phyloP scores from a whole-genome alignment of 2,113 vertebrate species.

The Delphinapterus leucas region DNA sequence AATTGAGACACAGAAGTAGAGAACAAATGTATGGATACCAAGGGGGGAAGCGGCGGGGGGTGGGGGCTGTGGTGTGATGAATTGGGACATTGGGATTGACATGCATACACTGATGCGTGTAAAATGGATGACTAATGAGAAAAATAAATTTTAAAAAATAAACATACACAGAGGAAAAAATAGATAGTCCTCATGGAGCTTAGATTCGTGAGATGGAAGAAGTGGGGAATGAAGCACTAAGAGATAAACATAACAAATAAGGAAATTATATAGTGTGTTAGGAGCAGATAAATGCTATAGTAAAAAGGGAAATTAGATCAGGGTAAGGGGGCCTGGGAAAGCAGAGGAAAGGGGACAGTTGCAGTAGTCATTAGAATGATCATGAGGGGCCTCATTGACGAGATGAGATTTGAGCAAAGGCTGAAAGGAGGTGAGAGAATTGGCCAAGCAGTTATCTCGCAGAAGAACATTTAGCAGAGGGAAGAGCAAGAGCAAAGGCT shows the following conservation, averaged over 20 bases:
- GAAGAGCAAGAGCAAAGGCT: not conserved
- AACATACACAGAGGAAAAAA: not conserved
- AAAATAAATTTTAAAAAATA: too few species aligned
- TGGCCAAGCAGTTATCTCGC: not conserved
- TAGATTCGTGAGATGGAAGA: not conserved
- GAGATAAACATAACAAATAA: not conserved
- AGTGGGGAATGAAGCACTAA: not conserved
- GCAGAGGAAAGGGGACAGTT: not conserved
- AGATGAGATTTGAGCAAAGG: not conserved
- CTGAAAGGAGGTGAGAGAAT: not conserved
- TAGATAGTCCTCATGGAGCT: not conserved
- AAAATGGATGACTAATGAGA: too few species aligned
- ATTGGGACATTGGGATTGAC: too few species aligned
- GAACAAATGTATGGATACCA: too few species aligned
- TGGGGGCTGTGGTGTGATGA: too few species aligned
- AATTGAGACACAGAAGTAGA: too few species aligned
- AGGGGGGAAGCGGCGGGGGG: rapidly evolving
- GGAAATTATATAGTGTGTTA: not conserved
- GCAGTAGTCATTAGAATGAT: not conserved
- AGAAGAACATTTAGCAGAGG: not conserved
- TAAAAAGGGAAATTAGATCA: not conserved
- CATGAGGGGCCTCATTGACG: not conserved
- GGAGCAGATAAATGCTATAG: not conserved
- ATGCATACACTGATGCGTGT: too few species aligned
- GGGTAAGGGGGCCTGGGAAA: not conserved